Percentiles rank a stretch among this genome's conserved stretches.
These are phyloP conservation scores for Monopis laevigella DNA, from an alignment of 2,888 invertebrate genomes.

Conservation along the genomic window DNA sequence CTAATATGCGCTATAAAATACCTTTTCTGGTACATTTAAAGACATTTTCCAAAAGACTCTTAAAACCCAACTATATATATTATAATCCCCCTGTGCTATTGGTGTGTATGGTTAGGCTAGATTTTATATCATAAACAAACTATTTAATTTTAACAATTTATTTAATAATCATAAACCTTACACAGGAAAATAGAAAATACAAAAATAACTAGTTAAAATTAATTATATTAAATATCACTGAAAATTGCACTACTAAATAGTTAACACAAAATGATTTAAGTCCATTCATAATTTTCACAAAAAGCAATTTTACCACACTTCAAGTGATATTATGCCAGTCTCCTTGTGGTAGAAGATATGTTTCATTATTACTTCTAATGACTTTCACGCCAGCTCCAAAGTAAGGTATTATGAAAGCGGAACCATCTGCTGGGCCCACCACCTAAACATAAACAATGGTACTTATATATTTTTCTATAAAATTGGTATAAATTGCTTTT, in stretches of 20 bases:
- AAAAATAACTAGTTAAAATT: background rate
- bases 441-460: conserved; percentile 66
- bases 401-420: conserved; percentile 92
- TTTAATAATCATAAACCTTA: no score
- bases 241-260: background rate
- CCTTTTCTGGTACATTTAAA: no score
- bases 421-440: conserved; percentile 94
- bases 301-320: conserved; percentile 62
- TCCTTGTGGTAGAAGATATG: conserved; percentile 81
- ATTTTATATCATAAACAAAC: no score
- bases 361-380: conserved; percentile 83
- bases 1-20: no score
- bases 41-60: no score
- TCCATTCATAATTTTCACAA: conserved; percentile 50
- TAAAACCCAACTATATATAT: no score
- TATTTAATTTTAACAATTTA: no score
- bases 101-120: no score
- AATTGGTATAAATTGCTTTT: no score
- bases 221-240: background rate
- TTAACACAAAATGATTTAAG: no score
- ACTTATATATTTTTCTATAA: no score
- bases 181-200: background rate
- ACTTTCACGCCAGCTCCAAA: conserved; percentile 89
- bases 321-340: conserved; percentile 75
- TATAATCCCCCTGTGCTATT: no score